These are phyloP conservation scores for Napeogenes inachia DNA, from an alignment of 2,888 invertebrate species.

Conservation along the genomic window DNA sequence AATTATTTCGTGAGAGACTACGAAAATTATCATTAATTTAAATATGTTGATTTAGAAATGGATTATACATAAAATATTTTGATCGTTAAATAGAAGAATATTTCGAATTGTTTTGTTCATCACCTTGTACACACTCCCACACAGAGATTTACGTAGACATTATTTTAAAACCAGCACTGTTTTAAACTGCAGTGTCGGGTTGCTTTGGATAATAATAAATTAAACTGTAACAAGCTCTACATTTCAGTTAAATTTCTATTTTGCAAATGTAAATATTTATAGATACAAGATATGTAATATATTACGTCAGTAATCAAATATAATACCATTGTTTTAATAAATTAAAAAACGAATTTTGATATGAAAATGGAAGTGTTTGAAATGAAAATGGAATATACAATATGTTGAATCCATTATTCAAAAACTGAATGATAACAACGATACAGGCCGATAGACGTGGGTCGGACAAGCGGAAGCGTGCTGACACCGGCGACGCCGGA, in stretches of 20 bases:
- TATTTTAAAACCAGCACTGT: slow-evolving; percentile 26
- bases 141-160: slow-evolving; percentile 30
- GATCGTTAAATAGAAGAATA: slow-evolving; percentile 21
- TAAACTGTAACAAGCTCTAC: slow-evolving; percentile 22
- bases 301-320: no score
- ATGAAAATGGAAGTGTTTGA: not conserved
- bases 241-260: slow-evolving; percentile 20
- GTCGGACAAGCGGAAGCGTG: slow-evolving; percentile 46
- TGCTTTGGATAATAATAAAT: slow-evolving; percentile 24
- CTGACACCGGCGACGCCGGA: slow-evolving; percentile 54
- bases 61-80: slow-evolving; percentile 3
- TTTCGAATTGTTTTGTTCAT: slow-evolving; percentile 26
- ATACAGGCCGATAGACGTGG: slow-evolving; percentile 49
- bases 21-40: not conserved
- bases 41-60: not conserved
- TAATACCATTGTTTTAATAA: no score
- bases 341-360: no score
- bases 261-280: not conserved
- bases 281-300: not conserved
- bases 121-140: slow-evolving; percentile 32
- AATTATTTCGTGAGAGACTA: no score
- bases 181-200: slow-evolving; percentile 27
- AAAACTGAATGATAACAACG: slow-evolving; percentile 27
- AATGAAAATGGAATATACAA: not conserved
- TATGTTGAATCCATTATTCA: slow-evolving; percentile 13